Conservation (phyloP, 2,888 invertebrate species). For the Octodonta nipae region DNA sequence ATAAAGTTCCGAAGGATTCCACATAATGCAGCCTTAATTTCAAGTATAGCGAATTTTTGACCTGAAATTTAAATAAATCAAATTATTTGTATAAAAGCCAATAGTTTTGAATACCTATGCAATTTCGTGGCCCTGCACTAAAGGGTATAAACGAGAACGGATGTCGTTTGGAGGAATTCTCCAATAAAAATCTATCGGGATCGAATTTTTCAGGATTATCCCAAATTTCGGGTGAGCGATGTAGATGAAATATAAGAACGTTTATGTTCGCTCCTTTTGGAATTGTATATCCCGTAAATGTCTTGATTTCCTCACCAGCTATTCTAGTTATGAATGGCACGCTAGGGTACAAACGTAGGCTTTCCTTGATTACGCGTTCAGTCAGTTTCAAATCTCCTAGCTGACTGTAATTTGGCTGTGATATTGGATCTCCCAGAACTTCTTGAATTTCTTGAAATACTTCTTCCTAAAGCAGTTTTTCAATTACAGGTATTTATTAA, state of each 20-base stretch:
- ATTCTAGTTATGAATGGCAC: constrained; percentile 48
- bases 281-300: constrained; percentile 29
- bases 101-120: constrained; percentile 46
- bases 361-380: constrained; percentile 47
- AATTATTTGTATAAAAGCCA: not conserved
- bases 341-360: constrained; percentile 38
- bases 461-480: constrained; percentile 5
- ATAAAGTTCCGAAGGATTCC: constrained; percentile 40
- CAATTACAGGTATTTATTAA: too few relatives aligned
- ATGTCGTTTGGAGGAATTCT: constrained; percentile 38
- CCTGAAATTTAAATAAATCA: constrained; percentile 27
- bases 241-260: constrained; percentile 46
- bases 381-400: constrained; percentile 47
- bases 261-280: constrained; percentile 40
- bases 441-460: constrained; percentile 9
- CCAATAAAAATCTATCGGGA: constrained; percentile 54
- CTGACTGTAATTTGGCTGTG: constrained; percentile 34
- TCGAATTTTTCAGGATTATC: constrained; percentile 50
- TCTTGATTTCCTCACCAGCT: constrained; percentile 11
- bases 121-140: constrained; percentile 53
- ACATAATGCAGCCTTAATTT: constrained; percentile 45
- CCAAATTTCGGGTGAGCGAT: constrained; percentile 47
- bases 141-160: constrained; percentile 52
- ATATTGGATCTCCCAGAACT: constrained; percentile 23
- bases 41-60: constrained; percentile 52